Base-by-base conservation (phyloP, 2,888 invertebrate species). In the Cantharis lateralis region DNA sequence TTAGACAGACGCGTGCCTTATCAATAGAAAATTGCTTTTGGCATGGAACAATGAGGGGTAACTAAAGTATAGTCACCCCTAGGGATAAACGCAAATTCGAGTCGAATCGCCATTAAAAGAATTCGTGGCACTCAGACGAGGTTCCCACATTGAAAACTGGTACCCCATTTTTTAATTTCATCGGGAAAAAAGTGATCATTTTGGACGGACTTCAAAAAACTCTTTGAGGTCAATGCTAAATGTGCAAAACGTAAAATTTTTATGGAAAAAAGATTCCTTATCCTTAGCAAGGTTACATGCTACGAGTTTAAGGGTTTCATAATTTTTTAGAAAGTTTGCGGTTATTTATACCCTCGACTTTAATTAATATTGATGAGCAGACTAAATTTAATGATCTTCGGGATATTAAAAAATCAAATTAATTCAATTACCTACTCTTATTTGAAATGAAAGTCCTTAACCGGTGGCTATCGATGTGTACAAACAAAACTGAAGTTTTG, bases 401-500 rank as follows among this genome's bases (percentile, higher is more conserved):
- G 48, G n/a, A 48, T 48, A 48, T 48, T 48, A 48, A 48, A 48
- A n/a, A n/a, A 48, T 48, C n/a, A n/a, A n/a, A 48, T 48, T 48
- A 48, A 48, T 48, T n/a, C 11, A 48, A 48, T 48, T n/a, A 48
- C n/a, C 48, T 48, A 48, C 48, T 48, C 48, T 48, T 48, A 48
- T 48, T 48, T n/a, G 48, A n/a, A 48, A 48, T 11, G n/a, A n/a
- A 48, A 9, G 48, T n/a, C 48, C 48, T 48, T 48, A 48, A 48
- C 48, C n/a, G 48, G 48, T 48, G 48, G 78, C 71, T 78, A 77
- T 80, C 72, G 78, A 70, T 76, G 71, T 77, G 74, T 74, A 79
- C 75, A 77, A 72, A 77, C 75, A 77, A 79, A 79, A 75, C 73
- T 75, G 70, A 75, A 74, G 68, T 70, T 77, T 75, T 69, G 63